A percentile compares a stretch with the other conserved stretches of the same genome.
phyloP scores from a whole-genome alignment of 2,113 vertebrate genomes.

The Urocolius indicus region DNA sequence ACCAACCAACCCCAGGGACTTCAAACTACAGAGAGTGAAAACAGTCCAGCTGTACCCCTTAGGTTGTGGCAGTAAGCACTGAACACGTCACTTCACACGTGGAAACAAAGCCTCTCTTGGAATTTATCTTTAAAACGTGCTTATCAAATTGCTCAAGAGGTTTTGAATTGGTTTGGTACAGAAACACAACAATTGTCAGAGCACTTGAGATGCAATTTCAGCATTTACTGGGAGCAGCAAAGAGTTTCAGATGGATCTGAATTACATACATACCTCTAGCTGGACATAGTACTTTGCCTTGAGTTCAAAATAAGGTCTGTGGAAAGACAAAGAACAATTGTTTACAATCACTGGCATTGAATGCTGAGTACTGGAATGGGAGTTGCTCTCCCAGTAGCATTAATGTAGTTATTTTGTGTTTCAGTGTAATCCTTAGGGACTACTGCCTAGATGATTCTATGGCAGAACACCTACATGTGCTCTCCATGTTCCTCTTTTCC shows the following conservation, averaged over 20 bases:
- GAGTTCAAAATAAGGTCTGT: constrained; percentile 96
- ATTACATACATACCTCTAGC: constrained; percentile 85
- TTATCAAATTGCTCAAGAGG: constrained; percentile 10
- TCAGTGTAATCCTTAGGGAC: background rate
- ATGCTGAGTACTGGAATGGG: background rate
- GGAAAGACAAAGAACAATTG: constrained; percentile 8
- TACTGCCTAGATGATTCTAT: background rate
- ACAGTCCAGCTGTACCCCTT: background rate
- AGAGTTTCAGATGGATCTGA: background rate
- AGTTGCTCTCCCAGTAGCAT: background rate
- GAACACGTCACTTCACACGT: background rate
- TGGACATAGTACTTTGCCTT: constrained; percentile 96
- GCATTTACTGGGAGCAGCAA: background rate
- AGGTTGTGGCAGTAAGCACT: background rate
- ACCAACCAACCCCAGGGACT: background rate
- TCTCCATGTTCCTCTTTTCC: background rate
- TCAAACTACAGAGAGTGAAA: background rate
- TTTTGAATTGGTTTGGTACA: background rate
- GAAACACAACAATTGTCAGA: background rate
- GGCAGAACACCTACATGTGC: background rate
- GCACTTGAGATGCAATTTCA: background rate
- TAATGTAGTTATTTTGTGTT: background rate
- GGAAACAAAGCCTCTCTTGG: background rate
- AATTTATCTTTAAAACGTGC: constrained; percentile 14
- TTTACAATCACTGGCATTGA: background rate